Evolutionary conservation across 2,888 invertebrate genomes (phyloP).

Genomic region (Syritta pipiens): DNA sequence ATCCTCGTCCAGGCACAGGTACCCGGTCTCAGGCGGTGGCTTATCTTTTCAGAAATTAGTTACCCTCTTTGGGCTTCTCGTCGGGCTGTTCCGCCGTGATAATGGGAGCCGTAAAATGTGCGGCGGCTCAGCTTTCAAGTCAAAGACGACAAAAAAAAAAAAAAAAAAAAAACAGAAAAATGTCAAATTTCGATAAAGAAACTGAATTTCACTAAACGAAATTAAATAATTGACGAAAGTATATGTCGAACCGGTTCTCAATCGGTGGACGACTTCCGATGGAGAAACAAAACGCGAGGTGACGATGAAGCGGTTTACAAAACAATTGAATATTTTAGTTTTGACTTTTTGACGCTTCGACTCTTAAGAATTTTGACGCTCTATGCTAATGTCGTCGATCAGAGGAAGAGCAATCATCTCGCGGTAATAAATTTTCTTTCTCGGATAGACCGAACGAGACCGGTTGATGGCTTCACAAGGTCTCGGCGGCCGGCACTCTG

Average conservation of each 20-base stretch:
- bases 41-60: constrained; percentile 66
- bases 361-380: too few species aligned
- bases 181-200: constrained; percentile 68
- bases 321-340: constrained; percentile 59
- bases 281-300: constrained; percentile 34
- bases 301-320: constrained; percentile 38
- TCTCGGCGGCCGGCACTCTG: too few species aligned
- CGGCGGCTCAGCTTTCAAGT: constrained; percentile 59
- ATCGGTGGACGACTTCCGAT: constrained; percentile 52
- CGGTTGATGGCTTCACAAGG: too few species aligned
- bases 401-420: too few species aligned
- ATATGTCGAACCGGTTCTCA: constrained; percentile 41
- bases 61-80: constrained; percentile 58
- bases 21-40: constrained; percentile 30
- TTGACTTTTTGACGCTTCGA: constrained; percentile 9
- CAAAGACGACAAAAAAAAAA: not conserved
- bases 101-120: constrained; percentile 66
- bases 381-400: too few species aligned
- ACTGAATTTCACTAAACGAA: constrained; percentile 64
- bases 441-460: too few species aligned
- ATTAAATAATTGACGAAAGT: constrained; percentile 63
- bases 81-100: constrained; percentile 34
- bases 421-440: too few species aligned
- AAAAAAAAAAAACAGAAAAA: constrained; percentile 49
- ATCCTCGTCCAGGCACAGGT: constrained; percentile 42